Conservation (phyloP, 2,888 invertebrate species). For the Hyposoter dolosus region DNA sequence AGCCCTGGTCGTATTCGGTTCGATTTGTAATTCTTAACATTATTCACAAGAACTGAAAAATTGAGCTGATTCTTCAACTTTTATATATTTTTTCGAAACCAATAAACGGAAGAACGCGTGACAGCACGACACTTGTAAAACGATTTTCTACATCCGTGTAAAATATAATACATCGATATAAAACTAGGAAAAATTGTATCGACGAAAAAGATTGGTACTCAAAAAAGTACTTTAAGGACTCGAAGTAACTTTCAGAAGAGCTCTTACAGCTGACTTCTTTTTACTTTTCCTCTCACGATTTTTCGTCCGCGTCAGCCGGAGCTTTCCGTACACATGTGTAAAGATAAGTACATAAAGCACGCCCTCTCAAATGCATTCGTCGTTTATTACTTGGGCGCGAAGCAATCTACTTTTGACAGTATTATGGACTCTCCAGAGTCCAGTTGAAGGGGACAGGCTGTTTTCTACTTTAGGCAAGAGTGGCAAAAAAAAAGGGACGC, state of each 20-base stretch:
- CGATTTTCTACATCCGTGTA: neutral
- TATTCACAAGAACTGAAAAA: neutral
- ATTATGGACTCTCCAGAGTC: conserved; percentile 15
- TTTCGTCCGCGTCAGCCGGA: neutral
- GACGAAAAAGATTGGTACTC: conserved; percentile 3
- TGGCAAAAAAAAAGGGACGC: conserved; percentile 21
- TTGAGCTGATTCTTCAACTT: neutral
- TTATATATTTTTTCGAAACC: neutral
- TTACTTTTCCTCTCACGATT: neutral
- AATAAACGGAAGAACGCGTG: neutral
- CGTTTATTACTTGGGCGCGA: conserved; percentile 34
- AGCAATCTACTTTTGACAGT: conserved; percentile 5
- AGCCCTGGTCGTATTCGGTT: no score
- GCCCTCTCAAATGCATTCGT: conserved; percentile 15
- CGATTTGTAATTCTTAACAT: neutral
- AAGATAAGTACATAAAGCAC: conserved; percentile 14
- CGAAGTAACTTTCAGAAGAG: conserved; percentile 1
- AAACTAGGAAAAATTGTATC: neutral
- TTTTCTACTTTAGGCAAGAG: conserved; percentile 9
- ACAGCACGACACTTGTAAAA: neutral
- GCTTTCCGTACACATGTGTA: conserved; percentile 10
- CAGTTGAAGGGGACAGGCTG: conserved; percentile 52
- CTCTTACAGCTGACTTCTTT: conserved; percentile 7
- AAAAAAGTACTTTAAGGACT: neutral
- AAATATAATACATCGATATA: neutral